These are phyloP conservation scores for Chirona hameri DNA, from an alignment of 2,888 invertebrate genomes.

Conservation along the genomic window DNA sequence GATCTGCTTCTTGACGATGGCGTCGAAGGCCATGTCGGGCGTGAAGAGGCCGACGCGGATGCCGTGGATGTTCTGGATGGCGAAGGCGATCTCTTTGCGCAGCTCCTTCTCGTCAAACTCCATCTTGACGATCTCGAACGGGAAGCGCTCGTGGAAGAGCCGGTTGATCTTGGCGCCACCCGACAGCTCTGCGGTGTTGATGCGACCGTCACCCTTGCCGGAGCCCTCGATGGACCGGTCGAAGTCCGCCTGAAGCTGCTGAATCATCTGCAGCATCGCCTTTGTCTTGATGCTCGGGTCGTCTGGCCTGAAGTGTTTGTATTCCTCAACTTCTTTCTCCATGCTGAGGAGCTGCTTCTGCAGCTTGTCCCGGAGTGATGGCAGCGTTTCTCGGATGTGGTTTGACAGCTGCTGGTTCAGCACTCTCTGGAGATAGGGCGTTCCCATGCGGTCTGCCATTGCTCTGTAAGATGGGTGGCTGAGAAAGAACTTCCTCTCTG, in stretches of 20 bases:
- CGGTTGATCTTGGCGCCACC: slow-evolving; percentile 99
- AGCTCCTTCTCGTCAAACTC: slow-evolving; percentile 99
- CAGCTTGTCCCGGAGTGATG: slow-evolving; percentile 88
- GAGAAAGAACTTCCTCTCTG: slow-evolving; percentile 97
- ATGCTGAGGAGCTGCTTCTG: slow-evolving; percentile 92
- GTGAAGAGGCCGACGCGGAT: slow-evolving; percentile 94
- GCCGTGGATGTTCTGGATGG: slow-evolving; percentile 98
- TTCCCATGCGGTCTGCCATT: slow-evolving; percentile 95
- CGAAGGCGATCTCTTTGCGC: slow-evolving; percentile 95
- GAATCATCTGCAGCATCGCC: slow-evolving; percentile 99
- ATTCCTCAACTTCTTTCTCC: slow-evolving; percentile 99
- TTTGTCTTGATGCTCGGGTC: slow-evolving; percentile 99
- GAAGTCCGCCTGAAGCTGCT: slow-evolving; percentile 94
- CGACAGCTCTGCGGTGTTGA: slow-evolving; percentile 94
- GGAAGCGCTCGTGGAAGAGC: slow-evolving; percentile 98
- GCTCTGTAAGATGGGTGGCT: slow-evolving; percentile 96
- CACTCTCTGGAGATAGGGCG: slow-evolving; percentile 92
- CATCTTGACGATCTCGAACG: slow-evolving; percentile 99
- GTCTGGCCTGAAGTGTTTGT: slow-evolving; percentile 96
- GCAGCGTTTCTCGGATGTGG: slow-evolving; percentile 97
- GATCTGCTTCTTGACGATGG: slow-evolving; percentile 99
- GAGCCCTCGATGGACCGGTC: slow-evolving; percentile 98
- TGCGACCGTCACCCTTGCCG: slow-evolving; percentile 84
- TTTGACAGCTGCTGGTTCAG: slow-evolving; percentile 98
- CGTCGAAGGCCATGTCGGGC: slow-evolving; percentile 99